Conservation (phyloP, 2,113 vertebrate species). For the Beaufortia kweichowensis region DNA sequence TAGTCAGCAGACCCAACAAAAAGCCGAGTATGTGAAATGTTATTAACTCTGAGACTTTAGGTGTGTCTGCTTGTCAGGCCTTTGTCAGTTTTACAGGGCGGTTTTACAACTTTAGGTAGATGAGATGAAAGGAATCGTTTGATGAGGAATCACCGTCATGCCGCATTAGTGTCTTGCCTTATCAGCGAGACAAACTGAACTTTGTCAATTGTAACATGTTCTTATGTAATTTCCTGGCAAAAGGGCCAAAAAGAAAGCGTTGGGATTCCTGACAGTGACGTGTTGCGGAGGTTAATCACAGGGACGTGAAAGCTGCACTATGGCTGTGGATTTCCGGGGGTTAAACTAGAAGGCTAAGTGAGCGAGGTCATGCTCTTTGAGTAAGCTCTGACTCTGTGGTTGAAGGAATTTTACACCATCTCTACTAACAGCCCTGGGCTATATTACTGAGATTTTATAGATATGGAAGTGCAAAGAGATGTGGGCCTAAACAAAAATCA, state of each 20-base stretch:
- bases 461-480: neutral
- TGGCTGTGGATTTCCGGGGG: conserved; percentile 4
- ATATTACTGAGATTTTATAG: conserved; percentile 32
- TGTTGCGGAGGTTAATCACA: conserved; percentile 43
- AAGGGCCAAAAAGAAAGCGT: conserved; percentile 15
- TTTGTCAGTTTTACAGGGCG: conserved; percentile 10
- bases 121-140: conserved; percentile 37
- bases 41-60: conserved; percentile 11
- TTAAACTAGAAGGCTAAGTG: conserved; percentile 58
- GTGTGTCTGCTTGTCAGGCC: neutral
- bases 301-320: conserved; percentile 27
- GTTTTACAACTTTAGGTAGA: conserved; percentile 26
- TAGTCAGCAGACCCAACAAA: conserved; percentile 26
- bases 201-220: conserved; percentile 51
- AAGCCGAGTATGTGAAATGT: neutral
- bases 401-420: conserved; percentile 59
- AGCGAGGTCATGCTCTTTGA: conserved; percentile 48
- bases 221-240: conserved; percentile 57
- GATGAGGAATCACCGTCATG: conserved; percentile 35
- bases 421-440: conserved; percentile 58
- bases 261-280: conserved; percentile 57
- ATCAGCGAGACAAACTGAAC: conserved; percentile 41
- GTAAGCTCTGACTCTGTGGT: conserved; percentile 68
- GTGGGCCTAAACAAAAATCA: conserved; percentile 1
- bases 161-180: conserved; percentile 28